Evolutionary conservation across 2,797 vertebrate species (phyloP), one percentile per base, ranked within the genome.

Genomic region (Chaunax sp.): DNA sequence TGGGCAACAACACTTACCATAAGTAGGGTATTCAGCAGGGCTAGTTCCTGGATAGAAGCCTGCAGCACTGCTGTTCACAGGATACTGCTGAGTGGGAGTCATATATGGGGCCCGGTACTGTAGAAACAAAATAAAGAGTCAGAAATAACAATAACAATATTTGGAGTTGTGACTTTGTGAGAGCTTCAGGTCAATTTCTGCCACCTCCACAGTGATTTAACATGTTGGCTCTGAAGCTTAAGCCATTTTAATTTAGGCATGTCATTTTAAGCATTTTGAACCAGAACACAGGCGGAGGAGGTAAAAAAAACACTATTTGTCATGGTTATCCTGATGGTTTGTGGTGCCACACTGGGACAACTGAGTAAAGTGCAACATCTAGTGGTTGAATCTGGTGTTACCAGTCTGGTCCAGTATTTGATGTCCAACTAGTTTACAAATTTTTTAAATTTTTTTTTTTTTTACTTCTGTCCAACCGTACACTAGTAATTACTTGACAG

Each of bases 1-100:
- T 33, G 6, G 35, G 50, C 13, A 72, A 55, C 72, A 75, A 38
- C 16, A 23, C 80, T 94, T 95, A 99, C 97, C 97, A 84, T 95
- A 99, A 87, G 95, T 84, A 67, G 94, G 76, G 54, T 95, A 98
- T 73, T 98, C 97, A 65, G 96, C 95, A 75, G 96, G 95, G 91
- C 93, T 97, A 68, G 96, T 96, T 93, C 95, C 95, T 16, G 95
- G 89, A 77, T 95, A 99, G 93, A 96, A 99, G 80, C 96, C 89
- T 68, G 96, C 91, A 57, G 96, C 94, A 5, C 95, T 93, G 0
- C 94, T 95, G 73, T 96, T 94, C 84, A 99, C 97, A 9, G 96
- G 92, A 88, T 97, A 98, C 93, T 97, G 97, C 82, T 96, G 97
- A 64, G 96, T 95, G 0, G 95, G 94, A 83, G 96, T 89, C 73